These are phyloP conservation scores for Chrysodeixis includens DNA, from an alignment of 2,888 invertebrate genomes.

Conservation along the genomic window DNA sequence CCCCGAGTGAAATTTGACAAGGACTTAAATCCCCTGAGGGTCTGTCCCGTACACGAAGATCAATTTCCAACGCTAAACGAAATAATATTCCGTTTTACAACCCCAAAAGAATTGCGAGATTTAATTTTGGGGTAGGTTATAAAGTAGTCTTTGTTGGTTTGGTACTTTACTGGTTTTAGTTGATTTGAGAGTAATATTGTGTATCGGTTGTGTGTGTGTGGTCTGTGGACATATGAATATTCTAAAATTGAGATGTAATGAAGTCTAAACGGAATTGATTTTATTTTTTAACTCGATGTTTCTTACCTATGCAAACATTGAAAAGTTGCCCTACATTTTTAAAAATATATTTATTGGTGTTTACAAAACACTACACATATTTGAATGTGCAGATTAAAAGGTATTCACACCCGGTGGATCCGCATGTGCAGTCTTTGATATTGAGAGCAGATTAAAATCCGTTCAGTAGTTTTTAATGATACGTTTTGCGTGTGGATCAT, in stretches of 20 bases:
- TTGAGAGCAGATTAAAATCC: slow-evolving; percentile 51
- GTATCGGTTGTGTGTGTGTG: no score
- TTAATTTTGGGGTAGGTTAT: slow-evolving; percentile 66
- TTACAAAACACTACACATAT: slow-evolving; percentile 31
- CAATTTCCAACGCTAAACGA: slow-evolving; percentile 80
- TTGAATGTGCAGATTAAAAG: slow-evolving; percentile 44
- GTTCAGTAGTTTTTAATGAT: slow-evolving; percentile 49
- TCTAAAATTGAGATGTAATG: neutral
- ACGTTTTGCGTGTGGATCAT: neutral
- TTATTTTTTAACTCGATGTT: neutral
- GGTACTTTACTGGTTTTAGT: slow-evolving; percentile 47
- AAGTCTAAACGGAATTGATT: neutral
- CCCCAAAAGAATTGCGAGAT: slow-evolving; percentile 68
- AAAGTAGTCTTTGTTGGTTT: slow-evolving; percentile 54
- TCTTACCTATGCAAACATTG: neutral
- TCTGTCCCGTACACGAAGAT: slow-evolving; percentile 72
- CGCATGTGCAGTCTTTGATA: slow-evolving; percentile 42
- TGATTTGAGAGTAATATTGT: neutral
- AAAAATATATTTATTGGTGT: slow-evolving; percentile 37
- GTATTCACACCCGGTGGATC: slow-evolving; percentile 35
- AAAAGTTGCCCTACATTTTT: slow-evolving; percentile 9
- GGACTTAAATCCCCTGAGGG: slow-evolving; percentile 74
- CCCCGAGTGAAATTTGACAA: slow-evolving; percentile 72
- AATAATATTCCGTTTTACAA: slow-evolving; percentile 79
- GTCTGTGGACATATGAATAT: slow-evolving; percentile 11